Conservation (phyloP, 2,797 vertebrate species). For the Gouania willdenowi region DNA sequence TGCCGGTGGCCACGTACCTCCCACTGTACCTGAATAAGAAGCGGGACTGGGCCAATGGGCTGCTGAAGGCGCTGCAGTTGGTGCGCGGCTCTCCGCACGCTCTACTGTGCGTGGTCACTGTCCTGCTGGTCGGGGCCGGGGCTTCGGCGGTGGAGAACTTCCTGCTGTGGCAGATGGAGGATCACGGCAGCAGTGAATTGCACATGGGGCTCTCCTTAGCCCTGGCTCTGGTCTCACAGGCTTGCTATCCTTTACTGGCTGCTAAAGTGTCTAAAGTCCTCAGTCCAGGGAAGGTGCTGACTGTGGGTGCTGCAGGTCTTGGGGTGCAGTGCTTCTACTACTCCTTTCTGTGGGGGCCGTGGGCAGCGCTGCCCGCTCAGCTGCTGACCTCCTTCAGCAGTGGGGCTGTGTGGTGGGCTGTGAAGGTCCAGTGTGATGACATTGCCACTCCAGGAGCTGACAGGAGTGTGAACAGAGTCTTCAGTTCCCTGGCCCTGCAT, state of each 20-base stretch:
- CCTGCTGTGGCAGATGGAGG: constrained; percentile 89
- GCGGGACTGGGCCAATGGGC: constrained; percentile 39
- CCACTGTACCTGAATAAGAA: constrained; percentile 73
- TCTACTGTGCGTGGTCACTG: constrained; percentile 68
- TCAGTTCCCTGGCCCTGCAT: constrained; percentile 54
- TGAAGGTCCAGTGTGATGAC: constrained; percentile 65
- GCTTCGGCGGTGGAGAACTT: constrained; percentile 76
- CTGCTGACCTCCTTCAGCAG: constrained; percentile 72
- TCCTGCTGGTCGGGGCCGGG: constrained; percentile 63
- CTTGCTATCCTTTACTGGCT: constrained; percentile 60
- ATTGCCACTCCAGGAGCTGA: constrained; percentile 74
- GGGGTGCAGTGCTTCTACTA: constrained; percentile 80
- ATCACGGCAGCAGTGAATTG: constrained; percentile 75
- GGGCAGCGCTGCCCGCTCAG: constrained; percentile 80
- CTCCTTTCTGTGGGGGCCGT: constrained; percentile 82
- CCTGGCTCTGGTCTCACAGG: constrained; percentile 73
- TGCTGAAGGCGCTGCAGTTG: constrained; percentile 73
- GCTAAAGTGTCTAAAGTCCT: constrained; percentile 63
- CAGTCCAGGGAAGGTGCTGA: constrained; percentile 51
- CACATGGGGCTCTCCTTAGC: constrained; percentile 79
- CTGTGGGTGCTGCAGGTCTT: constrained; percentile 62
- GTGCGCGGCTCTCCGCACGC: constrained; percentile 70
- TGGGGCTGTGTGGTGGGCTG: constrained; percentile 80
- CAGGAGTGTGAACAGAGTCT: constrained; percentile 71
- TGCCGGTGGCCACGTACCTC: constrained; percentile 62